Evolutionary conservation across 2,113 vertebrate genomes (phyloP), one percentile per base, ranked within the genome.

Genomic region (Salminus brasiliensis): DNA sequence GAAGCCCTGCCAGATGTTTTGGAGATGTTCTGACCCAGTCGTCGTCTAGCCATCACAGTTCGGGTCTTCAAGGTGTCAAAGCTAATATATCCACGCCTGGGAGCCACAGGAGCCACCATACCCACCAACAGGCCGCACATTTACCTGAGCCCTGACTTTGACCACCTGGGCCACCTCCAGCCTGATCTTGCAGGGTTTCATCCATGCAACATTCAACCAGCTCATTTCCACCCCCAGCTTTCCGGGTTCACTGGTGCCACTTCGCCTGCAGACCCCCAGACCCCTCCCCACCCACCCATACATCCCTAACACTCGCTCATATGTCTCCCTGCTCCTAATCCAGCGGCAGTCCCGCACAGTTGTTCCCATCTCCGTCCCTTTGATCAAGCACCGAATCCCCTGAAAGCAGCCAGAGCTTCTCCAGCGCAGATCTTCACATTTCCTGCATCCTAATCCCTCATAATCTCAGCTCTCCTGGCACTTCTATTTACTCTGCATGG

Each of bases 291-390:
- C 36, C 76, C 55, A 52, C 7, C 47, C 47, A 0, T 49, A 49
- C 45, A 65, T 36, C 41, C 45, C 79, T n/a, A 73, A 73, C 52
- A 57, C 67, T 63, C 41, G 32, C 67, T 13, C 25, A 2, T 27
- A 29, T 43, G 16, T 52, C 39, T 47, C 74, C 39, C 74, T 63
- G 59, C 60, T 80, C 27, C 81, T 63, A 78, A 41, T 36, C 70
- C 60, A 41, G 67, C 74, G 65, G 43, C 52, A 69, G 60, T 67
- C 43, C 27, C 55, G 29, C 74, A 47, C 87, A 89, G 83, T 89
- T 78, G 84, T 87, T 88, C 85, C 78, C 82, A 72, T 88, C 68
- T 74, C 71, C 53, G n/a, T 32, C 23, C 39, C 85, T 90, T 88
- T 90, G 89, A 89, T 90, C 81, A 71, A 83, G 81, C 49, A 76